These are phyloP conservation scores for Globodera rostochiensis DNA, from an alignment of 1,140 invertebrate species.

Conservation along the genomic window DNA sequence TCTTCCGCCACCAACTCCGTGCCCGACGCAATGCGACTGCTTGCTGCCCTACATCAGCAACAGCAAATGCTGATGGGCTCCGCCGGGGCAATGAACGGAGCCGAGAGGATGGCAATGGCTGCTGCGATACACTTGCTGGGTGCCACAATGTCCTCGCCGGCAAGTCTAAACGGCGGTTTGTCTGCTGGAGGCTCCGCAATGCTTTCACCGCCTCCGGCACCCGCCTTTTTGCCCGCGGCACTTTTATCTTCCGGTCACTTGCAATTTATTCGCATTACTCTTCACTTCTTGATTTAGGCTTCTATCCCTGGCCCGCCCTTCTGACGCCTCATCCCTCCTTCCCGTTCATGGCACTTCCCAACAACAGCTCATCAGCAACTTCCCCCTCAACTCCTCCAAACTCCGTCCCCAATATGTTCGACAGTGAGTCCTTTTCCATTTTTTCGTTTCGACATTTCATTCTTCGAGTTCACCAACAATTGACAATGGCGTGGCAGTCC, in stretches of 20 bases:
- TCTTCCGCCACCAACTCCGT: not conserved
- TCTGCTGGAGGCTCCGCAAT: not conserved
- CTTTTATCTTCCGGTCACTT: not conserved
- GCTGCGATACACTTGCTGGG: not conserved
- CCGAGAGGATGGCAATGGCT: not conserved
- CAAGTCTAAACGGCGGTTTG: not conserved
- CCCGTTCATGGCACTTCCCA: not conserved
- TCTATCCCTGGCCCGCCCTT: not conserved
- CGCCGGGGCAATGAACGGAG: not conserved
- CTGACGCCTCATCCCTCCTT: not conserved
- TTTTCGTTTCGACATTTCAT: not conserved
- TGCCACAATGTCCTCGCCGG: not conserved
- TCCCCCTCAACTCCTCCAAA: constrained; percentile 4
- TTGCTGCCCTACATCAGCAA: not conserved
- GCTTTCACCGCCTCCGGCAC: not conserved
- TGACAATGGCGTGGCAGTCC: constrained; percentile 8
- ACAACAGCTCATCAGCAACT: constrained; percentile 6
- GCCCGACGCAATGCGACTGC: not conserved
- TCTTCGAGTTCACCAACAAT: not conserved
- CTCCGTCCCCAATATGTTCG: not conserved
- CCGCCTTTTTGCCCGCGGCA: constrained; percentile 10
- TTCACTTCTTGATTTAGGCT: not conserved
- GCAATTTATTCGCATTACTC: not conserved
- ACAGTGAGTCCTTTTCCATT: not conserved
- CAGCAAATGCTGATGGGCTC: constrained; percentile 1